A percentile compares a stretch with the other conserved stretches of the same genome.
phyloP scores from a whole-genome alignment of 1,140 invertebrate species.

The Chymomyza costata region DNA sequence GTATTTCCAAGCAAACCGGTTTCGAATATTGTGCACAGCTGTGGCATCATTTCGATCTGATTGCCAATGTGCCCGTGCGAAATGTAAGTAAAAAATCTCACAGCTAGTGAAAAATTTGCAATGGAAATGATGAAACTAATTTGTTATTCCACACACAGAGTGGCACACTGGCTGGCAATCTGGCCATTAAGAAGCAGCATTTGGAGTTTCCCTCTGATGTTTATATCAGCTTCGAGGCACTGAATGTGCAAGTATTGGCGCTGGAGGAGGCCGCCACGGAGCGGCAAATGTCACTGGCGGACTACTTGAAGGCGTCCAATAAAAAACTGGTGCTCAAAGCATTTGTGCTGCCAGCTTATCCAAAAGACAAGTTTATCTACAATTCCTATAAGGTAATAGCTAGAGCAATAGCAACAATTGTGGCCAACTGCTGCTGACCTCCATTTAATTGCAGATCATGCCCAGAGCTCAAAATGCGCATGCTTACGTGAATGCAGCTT shows the following conservation, averaged over 20 bases:
- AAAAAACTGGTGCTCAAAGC: slow-evolving; percentile 45
- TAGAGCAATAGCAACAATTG: no score
- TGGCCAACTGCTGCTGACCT: neutral
- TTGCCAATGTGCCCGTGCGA: slow-evolving; percentile 84
- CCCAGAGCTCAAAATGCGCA: slow-evolving; percentile 88
- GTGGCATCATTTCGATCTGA: slow-evolving; percentile 79
- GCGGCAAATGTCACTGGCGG: slow-evolving; percentile 40
- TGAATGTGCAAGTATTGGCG: slow-evolving; percentile 76
- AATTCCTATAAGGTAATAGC: slow-evolving; percentile 78
- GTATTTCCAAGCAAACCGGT: slow-evolving; percentile 75
- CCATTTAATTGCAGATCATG: slow-evolving; percentile 79
- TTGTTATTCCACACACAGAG: no score
- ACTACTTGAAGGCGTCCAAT: slow-evolving; percentile 34
- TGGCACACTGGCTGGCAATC: slow-evolving; percentile 85
- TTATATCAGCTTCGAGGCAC: slow-evolving; percentile 83
- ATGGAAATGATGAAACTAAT: no score
- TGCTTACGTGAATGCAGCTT: slow-evolving; percentile 88
- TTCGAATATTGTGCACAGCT: slow-evolving; percentile 77
- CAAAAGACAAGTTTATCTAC: slow-evolving; percentile 50
- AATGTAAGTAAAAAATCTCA: no score
- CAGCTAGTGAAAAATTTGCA: no score
- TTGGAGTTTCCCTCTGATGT: slow-evolving; percentile 86
- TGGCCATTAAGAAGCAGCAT: slow-evolving; percentile 84
- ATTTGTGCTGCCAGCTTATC: slow-evolving; percentile 50
- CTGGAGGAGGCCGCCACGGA: slow-evolving; percentile 26